A percentile compares a stretch with the other conserved stretches of the same genome.
Evolutionary conservation across 2,113 vertebrate genomes (phyloP).

Genomic region (Mus spicilegus): DNA sequence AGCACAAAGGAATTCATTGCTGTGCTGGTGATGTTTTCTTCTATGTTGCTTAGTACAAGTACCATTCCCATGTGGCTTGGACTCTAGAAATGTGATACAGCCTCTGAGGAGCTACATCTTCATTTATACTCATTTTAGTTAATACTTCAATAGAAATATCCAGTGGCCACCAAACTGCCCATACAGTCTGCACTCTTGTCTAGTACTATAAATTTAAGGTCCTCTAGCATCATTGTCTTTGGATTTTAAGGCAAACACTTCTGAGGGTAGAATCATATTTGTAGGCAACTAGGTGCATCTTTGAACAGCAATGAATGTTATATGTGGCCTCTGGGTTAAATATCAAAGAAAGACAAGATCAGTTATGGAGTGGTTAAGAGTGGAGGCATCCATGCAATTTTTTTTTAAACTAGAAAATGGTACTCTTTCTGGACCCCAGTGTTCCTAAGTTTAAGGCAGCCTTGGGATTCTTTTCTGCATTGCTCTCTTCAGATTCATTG

Average conservation of each 20-base stretch:
- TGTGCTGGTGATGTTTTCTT: background rate
- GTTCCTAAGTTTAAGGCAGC: background rate
- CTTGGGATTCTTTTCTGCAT: background rate
- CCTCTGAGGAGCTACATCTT: background rate
- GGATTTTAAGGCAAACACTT: conserved; percentile 24
- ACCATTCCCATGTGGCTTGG: background rate
- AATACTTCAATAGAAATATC: conserved; percentile 1
- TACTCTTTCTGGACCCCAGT: background rate
- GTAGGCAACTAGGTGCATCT: background rate
- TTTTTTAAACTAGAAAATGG: background rate
- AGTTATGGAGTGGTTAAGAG: background rate
- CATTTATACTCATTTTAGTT: conserved; percentile 25
- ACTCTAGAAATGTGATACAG: background rate
- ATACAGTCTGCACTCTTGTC: background rate
- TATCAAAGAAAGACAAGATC: background rate
- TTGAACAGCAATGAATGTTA: conserved; percentile 31
- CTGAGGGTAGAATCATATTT: conserved; percentile 33
- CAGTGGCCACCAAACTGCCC: background rate
- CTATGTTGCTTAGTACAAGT: background rate
- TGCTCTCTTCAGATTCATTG: background rate
- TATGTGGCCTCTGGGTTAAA: background rate
- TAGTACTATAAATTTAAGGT: background rate
- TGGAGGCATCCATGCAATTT: background rate
- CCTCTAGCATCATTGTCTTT: conserved; percentile 2
- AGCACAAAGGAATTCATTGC: background rate